Base-by-base conservation (phyloP, 1,140 invertebrate genomes). In the Pteromalus puparum region DNA sequence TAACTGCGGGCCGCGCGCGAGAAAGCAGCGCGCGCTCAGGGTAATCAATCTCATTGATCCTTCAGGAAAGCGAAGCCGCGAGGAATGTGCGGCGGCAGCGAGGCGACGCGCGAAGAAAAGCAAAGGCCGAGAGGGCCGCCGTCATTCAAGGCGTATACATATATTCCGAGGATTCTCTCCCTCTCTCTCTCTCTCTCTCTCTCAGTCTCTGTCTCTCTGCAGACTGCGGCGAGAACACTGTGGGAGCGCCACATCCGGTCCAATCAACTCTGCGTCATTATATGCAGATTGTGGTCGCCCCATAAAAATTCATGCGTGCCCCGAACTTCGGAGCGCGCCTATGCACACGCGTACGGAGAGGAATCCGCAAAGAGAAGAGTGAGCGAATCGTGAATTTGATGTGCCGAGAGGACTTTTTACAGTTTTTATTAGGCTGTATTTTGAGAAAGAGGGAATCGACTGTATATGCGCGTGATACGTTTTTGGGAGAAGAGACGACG, bases 211-310 rank as follows among this genome's bases (percentile, higher is more conserved):
- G 3, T 34, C 30, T 34, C 30, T 34, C 30, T 34, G 21, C 10
- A 30, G 68, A 70, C n/a, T 26, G 67, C 9, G 26, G 30, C 30
- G 68, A 70, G 68, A 70, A 18, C 18, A 38, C 28, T 34, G 78
- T 30, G 76, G 89, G 89, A 88, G 89, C 88, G 89, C 83, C 88
- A 86, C 88, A 88, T 90, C 89, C 89, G 88, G 86, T 84, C 84
- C 88, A 89, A 89, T 89, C 88, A 86, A 84, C 84, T 68, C 61
- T 7, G 80, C 81, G 87, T 90, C 89, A 89, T 90, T 90, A 90
- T 90, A 90, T 90, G 89, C 86, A 90, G 87, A 90, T 89, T 72
- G 81, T 86, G 79, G 48, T 67, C 70, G 83, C 84, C 74, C 77
- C 87, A 90, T 90, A 87, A 88, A 89, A 90, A 87, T 89, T 89